phyloP scores from a whole-genome alignment of 1,140 invertebrate species.

The Sitophilus oryzae region DNA sequence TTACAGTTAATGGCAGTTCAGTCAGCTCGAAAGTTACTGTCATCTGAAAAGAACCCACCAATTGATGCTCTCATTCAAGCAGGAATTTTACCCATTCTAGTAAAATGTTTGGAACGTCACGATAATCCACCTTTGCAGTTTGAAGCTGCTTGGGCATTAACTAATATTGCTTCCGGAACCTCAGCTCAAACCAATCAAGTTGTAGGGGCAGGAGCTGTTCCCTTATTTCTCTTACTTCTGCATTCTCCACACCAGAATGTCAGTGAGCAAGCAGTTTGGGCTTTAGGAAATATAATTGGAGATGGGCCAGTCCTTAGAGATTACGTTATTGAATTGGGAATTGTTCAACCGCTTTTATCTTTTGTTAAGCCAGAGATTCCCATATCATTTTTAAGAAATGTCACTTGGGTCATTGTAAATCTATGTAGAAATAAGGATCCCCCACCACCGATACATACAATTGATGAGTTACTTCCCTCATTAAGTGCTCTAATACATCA shows the following conservation, averaged over 20 bases:
- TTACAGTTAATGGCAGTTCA: constrained; percentile 78
- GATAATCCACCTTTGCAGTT: constrained; percentile 93
- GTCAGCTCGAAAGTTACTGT: constrained; percentile 87
- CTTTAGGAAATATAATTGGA: constrained; percentile 88
- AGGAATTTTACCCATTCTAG: constrained; percentile 90
- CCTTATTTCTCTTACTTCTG: constrained; percentile 86
- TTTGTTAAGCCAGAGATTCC: constrained; percentile 93
- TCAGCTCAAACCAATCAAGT: constrained; percentile 94
- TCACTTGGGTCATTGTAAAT: constrained; percentile 98
- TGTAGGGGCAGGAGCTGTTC: constrained; percentile 89
- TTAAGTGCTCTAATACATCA: constrained; percentile 92
- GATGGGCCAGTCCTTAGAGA: constrained; percentile 87
- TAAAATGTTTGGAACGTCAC: constrained; percentile 78
- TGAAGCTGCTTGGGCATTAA: constrained; percentile 98
- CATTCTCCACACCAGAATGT: constrained; percentile 93
- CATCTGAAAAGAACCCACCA: constrained; percentile 96
- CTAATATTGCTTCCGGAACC: constrained; percentile 96
- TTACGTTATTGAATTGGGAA: constrained; percentile 85
- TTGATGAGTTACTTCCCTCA: constrained; percentile 90
- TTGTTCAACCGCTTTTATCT: constrained; percentile 79
- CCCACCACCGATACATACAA: constrained; percentile 77
- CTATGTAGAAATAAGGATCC: constrained; percentile 95
- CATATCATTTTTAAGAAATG: constrained; percentile 87
- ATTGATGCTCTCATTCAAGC: constrained; percentile 92
- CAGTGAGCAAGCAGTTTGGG: constrained; percentile 99